A percentile compares a stretch with the other conserved stretches of the same genome.
Evolutionary conservation across 2,113 vertebrate genomes (phyloP).

Genomic region (Coptodon rendalli): DNA sequence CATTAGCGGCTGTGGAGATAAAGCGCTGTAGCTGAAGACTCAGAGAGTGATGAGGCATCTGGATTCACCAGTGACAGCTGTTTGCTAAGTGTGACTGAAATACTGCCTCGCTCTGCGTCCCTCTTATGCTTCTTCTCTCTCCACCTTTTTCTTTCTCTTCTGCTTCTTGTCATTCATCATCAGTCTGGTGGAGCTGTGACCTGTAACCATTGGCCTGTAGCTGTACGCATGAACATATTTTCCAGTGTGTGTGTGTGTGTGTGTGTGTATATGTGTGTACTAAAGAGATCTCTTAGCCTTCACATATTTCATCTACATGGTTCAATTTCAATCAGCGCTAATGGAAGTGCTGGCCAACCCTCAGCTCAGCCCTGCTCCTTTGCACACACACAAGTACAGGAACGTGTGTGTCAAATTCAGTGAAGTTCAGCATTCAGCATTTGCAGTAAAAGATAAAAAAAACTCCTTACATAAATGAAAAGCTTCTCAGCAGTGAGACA

Average conservation of each 20-base stretch:
- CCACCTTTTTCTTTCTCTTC: background rate
- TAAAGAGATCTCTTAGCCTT: constrained; percentile 62
- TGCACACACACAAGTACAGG: constrained; percentile 27
- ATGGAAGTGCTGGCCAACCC: constrained; percentile 80
- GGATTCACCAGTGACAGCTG: constrained; percentile 29
- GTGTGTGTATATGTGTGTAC: background rate
- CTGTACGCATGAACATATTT: background rate
- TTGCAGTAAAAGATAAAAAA: background rate
- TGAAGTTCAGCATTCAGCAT: constrained; percentile 4
- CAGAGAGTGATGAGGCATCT: constrained; percentile 39
- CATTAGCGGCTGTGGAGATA: constrained; percentile 23
- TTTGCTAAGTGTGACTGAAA: constrained; percentile 50
- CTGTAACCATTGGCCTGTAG: constrained; percentile 38
- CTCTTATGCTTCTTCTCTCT: background rate
- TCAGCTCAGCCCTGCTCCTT: constrained; percentile 55
- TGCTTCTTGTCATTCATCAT: constrained; percentile 31
- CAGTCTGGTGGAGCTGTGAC: constrained; percentile 7
- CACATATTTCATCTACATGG: constrained; percentile 68
- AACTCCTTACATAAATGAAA: background rate
- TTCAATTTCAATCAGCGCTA: constrained; percentile 81
- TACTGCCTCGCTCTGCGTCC: constrained; percentile 1
- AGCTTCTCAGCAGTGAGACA: background rate
- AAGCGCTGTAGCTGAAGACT: background rate
- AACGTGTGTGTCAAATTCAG: background rate
- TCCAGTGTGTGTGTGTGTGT: background rate